Conservation (phyloP, 2,797 vertebrate species). For the Rhabdophis nuchalis region DNA sequence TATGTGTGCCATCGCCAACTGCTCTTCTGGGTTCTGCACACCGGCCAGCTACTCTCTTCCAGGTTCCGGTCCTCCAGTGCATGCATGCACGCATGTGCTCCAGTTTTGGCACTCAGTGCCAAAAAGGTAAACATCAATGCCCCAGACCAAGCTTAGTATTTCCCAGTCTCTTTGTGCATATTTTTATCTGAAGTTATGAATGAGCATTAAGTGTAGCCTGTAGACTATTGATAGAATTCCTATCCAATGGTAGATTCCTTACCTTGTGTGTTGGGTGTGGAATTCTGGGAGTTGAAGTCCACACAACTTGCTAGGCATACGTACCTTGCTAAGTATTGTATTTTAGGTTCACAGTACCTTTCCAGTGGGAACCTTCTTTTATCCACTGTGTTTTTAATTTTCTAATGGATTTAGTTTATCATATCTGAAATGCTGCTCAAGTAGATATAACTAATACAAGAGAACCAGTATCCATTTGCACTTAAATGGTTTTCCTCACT, state of each 20-base stretch:
- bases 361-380: not conserved
- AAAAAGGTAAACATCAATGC: too few relatives aligned
- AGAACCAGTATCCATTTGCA: not conserved
- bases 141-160: not conserved
- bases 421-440: not conserved
- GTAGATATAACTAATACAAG: not conserved
- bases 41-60: too few relatives aligned
- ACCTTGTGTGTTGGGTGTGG: not conserved
- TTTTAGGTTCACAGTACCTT: not conserved
- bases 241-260: not conserved
- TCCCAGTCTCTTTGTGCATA: not conserved
- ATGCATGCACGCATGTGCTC: too few relatives aligned
- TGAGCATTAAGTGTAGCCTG: not conserved
- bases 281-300: not conserved
- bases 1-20: too few relatives aligned
- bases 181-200: not conserved
- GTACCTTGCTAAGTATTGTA: not conserved
- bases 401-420: not conserved
- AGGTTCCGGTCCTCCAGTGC: too few relatives aligned
- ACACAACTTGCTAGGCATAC: not conserved
- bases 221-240: not conserved
- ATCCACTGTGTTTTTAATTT: not conserved
- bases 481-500: not conserved
- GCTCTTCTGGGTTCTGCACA: too few relatives aligned
- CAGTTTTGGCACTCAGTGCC: too few relatives aligned